phyloP scores from a whole-genome alignment of 2,888 invertebrate genomes.

The Apotomis betuletana region DNA sequence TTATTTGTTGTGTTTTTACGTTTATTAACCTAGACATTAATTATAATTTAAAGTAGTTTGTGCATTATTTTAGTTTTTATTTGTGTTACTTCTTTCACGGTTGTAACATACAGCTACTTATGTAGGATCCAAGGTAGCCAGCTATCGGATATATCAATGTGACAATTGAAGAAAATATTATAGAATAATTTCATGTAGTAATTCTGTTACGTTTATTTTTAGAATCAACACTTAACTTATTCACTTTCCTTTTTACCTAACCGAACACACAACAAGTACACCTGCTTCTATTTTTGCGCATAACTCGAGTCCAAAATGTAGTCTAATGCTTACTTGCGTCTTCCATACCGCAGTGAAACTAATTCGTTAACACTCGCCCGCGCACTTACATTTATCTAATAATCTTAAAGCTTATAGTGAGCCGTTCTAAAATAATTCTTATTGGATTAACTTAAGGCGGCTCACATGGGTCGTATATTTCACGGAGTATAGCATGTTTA shows the following conservation, averaged over 20 bases:
- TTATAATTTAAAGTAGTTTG: too few species aligned
- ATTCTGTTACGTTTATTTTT: not conserved
- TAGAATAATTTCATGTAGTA: not conserved
- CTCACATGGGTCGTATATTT: not conserved
- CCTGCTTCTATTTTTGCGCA: slow-evolving; percentile 1
- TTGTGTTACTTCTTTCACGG: too few species aligned
- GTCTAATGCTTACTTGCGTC: slow-evolving; percentile 36
- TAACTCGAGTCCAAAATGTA: slow-evolving; percentile 1
- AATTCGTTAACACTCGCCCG: slow-evolving; percentile 25
- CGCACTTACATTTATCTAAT: slow-evolving; percentile 27
- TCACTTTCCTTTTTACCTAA: slow-evolving; percentile 6
- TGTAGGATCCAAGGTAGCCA: too few species aligned
- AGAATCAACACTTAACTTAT: slow-evolving; percentile 1
- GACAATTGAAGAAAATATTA: too few species aligned
- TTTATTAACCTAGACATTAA: too few species aligned
- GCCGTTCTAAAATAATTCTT: not conserved
- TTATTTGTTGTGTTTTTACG: not conserved
- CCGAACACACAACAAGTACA: not conserved
- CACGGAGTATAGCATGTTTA: slow-evolving; percentile 16
- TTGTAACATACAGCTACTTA: too few species aligned
- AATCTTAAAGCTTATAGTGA: slow-evolving; percentile 13
- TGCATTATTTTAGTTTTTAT: too few species aligned
- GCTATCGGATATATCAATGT: too few species aligned
- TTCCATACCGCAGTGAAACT: slow-evolving; percentile 29
- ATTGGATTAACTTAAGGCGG: not conserved